Evolutionary conservation across 2,888 invertebrate genomes (phyloP).

Genomic region (Eupithecia abbreviata): DNA sequence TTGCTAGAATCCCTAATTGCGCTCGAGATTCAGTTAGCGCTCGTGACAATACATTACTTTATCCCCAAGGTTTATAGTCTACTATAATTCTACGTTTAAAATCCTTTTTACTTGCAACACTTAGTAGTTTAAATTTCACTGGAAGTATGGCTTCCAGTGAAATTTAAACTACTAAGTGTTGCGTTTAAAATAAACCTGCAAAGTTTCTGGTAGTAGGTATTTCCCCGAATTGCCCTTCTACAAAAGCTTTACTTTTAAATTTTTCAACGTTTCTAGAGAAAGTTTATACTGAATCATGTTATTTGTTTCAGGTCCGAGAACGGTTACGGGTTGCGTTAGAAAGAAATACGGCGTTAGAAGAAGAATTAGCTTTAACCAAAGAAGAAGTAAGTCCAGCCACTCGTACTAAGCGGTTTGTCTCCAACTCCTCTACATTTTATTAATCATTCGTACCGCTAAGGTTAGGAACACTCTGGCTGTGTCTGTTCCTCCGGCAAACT

Average conservation of each 20-base stretch:
- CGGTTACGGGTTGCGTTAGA: slow-evolving; percentile 97
- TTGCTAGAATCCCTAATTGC: neutral
- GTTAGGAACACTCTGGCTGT: no score
- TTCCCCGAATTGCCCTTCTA: neutral
- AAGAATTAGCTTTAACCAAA: slow-evolving; percentile 97
- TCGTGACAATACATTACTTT: neutral
- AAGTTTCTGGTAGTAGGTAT: neutral
- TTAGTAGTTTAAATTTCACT: neutral
- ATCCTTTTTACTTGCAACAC: neutral
- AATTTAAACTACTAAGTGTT: no score
- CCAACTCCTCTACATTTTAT: no score
- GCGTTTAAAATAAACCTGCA: neutral
- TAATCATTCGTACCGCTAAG: no score
- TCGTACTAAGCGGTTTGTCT: neutral
- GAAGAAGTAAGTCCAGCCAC: slow-evolving; percentile 90
- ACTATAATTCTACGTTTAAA: neutral
- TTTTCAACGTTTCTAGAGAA: neutral
- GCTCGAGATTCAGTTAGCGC: neutral
- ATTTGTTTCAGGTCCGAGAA: slow-evolving; percentile 93
- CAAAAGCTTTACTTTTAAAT: neutral
- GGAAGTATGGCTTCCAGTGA: no score
- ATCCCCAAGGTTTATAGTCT: neutral
- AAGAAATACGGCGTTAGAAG: slow-evolving; percentile 97
- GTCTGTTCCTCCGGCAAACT: no score
- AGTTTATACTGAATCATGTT: neutral